These are phyloP conservation scores for Nemotelus nigrinus DNA, from an alignment of 2,888 invertebrate genomes.

Conservation along the genomic window DNA sequence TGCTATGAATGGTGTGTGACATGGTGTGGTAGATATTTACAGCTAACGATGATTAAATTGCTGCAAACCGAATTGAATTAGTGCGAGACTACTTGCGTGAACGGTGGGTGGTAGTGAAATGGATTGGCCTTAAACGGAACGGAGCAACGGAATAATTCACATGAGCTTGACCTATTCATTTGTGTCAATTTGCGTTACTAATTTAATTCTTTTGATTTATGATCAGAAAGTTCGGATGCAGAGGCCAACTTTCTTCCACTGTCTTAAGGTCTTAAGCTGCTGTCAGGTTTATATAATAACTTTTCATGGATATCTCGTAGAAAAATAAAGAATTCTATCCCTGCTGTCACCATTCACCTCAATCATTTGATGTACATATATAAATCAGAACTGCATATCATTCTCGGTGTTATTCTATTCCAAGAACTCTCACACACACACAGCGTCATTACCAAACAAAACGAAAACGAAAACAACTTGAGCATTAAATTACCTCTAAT, in stretches of 20 bases:
- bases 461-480: neutral
- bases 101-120: neutral
- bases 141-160: neutral
- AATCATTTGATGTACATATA: no score
- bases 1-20: neutral
- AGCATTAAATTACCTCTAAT: neutral
- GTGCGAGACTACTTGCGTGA: neutral
- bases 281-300: no score
- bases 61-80: constrained; percentile 5
- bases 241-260: no score
- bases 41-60: constrained; percentile 17
- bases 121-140: neutral
- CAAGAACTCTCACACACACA: no score
- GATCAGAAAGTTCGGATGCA: no score
- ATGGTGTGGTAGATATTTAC: neutral
- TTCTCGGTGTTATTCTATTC: no score
- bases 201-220: neutral
- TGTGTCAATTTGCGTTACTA: neutral
- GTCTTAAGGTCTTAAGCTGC: no score
- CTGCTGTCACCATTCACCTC: no score
- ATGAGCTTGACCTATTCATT: neutral
- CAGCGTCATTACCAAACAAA: no score
- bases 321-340: no score
- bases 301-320: no score
- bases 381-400: no score